Evolutionary conservation across 2,113 vertebrate species (phyloP), one percentile per base, ranked within the genome.

Genomic region (Ascaphus truei): DNA sequence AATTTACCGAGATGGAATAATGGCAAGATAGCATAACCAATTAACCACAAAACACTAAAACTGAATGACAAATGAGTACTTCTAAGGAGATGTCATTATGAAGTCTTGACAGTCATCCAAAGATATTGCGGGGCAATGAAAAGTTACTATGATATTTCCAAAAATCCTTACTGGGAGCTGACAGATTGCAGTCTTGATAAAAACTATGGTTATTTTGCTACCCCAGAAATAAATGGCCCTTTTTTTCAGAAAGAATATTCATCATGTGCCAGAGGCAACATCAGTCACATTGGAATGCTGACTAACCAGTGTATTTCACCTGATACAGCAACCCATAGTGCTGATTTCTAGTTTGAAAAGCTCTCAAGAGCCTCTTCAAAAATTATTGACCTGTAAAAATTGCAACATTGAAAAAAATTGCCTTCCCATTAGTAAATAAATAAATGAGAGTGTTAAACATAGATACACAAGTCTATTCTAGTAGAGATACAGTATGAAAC

Each of bases 371-470:
- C 66, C 30, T 29, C 31, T 60, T n/a, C 33, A 34, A 48, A 51
- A 69, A 60, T 30, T 60, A 69, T 27, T 69, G 66, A 69, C 55
- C 66, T 69, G 45, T 69, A 68, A 69, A n/a, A n/a, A n/a, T n/a
- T n/a, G n/a, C n/a, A n/a, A n/a, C n/a, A n/a, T n/a, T n/a, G n/a
- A n/a, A n/a, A 68, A 47, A 22, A 29, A 29, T 50, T 50, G 30
- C 66, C 26, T 36, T 45, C 50, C 6, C 12, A 31, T 31, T 15
- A 26, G 41, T 37, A 59, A 50, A 68, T 69, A 69, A 60, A 59
- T 58, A 58, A 34, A 51, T 69, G 50, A 56, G 6, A 37, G 34
- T 37, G 25, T 29, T 39, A n/a, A n/a, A n/a, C n/a, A n/a, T n/a
- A n/a, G n/a, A n/a, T n/a, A n/a, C n/a, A n/a, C n/a, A n/a, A n/a